phyloP scores from a whole-genome alignment of 1,140 invertebrate genomes.

The Centruroides sculpturatus region DNA sequence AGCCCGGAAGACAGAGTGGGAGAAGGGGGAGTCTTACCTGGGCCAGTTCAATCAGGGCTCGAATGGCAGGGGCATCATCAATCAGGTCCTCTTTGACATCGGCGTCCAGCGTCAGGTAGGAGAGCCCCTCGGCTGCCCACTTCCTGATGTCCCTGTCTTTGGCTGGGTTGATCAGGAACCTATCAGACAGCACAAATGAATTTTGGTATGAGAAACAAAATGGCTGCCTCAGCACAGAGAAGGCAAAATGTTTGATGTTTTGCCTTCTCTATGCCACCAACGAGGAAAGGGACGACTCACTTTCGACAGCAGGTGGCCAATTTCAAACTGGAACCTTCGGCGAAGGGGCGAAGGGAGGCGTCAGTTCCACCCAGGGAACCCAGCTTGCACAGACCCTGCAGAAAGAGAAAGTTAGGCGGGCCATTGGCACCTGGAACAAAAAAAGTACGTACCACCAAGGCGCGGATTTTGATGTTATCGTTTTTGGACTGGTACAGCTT shows the following conservation, averaged over 20 bases:
- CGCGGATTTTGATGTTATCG: conserved; percentile 71
- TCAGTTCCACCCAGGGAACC: conserved; percentile 93
- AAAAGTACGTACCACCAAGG: conserved; percentile 43
- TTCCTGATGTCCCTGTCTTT: conserved; percentile 80
- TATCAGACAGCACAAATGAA: conserved; percentile 18
- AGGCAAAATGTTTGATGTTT: too few species aligned
- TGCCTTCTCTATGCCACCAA: too few species aligned
- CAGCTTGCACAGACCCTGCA: conserved; percentile 81
- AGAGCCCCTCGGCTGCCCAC: conserved; percentile 95
- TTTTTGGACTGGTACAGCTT: conserved; percentile 81
- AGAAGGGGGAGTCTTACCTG: conserved; percentile 21
- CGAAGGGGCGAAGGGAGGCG: conserved; percentile 80
- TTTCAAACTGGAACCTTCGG: conserved; percentile 86
- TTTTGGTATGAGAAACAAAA: neutral
- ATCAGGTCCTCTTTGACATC: conserved; percentile 96
- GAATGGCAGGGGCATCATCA: conserved; percentile 64
- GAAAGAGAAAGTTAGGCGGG: neutral
- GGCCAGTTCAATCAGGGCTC: conserved; percentile 75
- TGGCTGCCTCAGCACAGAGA: too few species aligned
- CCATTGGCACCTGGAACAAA: too few species aligned
- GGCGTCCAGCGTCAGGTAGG: conserved; percentile 92
- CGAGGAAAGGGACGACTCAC: conserved; percentile 22
- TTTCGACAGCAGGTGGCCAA: conserved; percentile 79
- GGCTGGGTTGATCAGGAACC: conserved; percentile 69
- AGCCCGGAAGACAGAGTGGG: too few species aligned